Evolutionary conservation across 2,888 invertebrate species (phyloP).

Genomic region (Metopia argyrocephala): DNA sequence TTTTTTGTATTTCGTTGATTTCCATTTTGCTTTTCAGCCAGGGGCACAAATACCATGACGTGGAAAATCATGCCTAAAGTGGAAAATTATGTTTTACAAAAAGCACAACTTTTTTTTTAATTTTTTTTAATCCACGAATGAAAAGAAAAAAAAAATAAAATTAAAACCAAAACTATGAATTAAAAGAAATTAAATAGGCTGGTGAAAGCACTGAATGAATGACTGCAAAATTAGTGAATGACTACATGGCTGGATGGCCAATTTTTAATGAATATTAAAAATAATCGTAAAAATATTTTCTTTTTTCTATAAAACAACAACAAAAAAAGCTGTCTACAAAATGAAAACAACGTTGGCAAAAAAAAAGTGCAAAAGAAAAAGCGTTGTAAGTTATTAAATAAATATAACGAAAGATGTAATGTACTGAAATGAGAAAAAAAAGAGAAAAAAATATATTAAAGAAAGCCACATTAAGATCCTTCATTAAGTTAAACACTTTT

Average conservation of each 20-base stretch:
- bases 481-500: constrained; percentile 59
- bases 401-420: constrained; percentile 11
- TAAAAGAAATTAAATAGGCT: constrained; percentile 11
- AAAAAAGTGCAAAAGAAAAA: constrained; percentile 24
- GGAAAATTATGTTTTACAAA: constrained; percentile 8
- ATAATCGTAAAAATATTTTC: constrained; percentile 33
- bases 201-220: background rate
- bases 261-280: constrained; percentile 31
- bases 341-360: constrained; percentile 23
- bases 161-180: background rate
- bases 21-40: constrained; percentile 42
- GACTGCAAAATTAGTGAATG: background rate
- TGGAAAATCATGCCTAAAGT: constrained; percentile 20
- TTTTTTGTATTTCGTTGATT: constrained; percentile 33
- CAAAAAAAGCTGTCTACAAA: background rate
- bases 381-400: constrained; percentile 43
- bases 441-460: background rate
- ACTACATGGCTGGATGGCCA: constrained; percentile 9
- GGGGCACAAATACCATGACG: constrained; percentile 44
- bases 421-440: background rate
- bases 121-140: background rate
- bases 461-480: background rate
- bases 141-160: background rate
- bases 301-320: constrained; percentile 11
- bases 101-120: background rate